A percentile compares a stretch with the other conserved stretches of the same genome.
These are phyloP conservation scores for Erpobdella octoculata DNA, from an alignment of 2,888 invertebrate species.

Conservation along the genomic window DNA sequence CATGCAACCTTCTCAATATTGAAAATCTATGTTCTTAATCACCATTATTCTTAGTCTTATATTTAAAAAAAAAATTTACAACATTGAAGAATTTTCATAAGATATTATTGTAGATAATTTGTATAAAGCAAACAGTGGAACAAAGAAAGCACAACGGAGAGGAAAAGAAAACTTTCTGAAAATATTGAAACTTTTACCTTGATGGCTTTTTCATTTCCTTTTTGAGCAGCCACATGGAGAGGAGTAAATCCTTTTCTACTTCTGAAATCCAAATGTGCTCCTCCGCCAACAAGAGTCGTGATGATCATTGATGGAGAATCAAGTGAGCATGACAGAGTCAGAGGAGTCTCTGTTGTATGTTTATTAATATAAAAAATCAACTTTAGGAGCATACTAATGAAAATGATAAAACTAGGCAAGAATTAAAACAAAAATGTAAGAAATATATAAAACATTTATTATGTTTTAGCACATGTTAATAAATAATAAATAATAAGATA, in stretches of 20 bases:
- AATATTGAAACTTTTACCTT: no score
- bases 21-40: no score
- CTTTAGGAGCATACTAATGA: not conserved
- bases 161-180: no score
- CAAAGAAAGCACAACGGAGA: no score
- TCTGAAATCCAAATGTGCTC: constrained; percentile 89
- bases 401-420: not conserved
- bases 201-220: constrained; percentile 48
- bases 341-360: constrained; percentile 88
- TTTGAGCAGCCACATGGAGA: constrained; percentile 77
- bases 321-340: constrained; percentile 80
- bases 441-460: not conserved
- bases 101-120: no score
- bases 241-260: constrained; percentile 82
- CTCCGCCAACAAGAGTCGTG: constrained; percentile 88
- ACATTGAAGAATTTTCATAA: no score
- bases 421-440: not conserved
- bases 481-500: not conserved
- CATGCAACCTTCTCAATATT: no score
- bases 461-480: not conserved
- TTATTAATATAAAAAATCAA: not conserved
- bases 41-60: no score
- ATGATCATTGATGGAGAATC: constrained; percentile 76
- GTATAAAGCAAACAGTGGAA: no score
- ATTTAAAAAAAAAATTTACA: no score